A percentile compares a stretch with the other conserved stretches of the same genome.
Conservation (phyloP, 2,888 invertebrate species). For the Zele albiditarsus region DNA sequence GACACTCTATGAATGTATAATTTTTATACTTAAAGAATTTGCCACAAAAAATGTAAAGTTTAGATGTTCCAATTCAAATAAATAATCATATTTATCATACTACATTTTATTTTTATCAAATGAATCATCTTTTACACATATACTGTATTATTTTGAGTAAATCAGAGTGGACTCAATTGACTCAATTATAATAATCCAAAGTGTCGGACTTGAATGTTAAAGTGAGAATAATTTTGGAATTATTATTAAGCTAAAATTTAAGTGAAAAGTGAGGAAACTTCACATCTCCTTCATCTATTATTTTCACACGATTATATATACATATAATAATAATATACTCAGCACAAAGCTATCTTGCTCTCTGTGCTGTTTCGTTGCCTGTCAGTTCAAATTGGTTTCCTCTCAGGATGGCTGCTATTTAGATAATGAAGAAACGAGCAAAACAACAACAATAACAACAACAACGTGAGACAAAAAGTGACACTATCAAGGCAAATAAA, state of each 20-base stretch:
- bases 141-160: background rate
- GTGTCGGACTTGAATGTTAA: background rate
- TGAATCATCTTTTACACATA: too few relatives aligned
- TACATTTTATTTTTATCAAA: too few relatives aligned
- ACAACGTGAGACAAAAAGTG: background rate
- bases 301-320: background rate
- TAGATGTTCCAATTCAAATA: too few relatives aligned
- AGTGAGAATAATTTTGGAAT: background rate
- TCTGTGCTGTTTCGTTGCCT: background rate
- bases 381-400: slow-evolving; percentile 1
- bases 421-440: background rate
- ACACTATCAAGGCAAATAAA: background rate
- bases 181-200: background rate
- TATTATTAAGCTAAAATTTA: background rate
- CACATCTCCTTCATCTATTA: background rate
- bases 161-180: background rate
- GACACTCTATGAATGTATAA: too few relatives aligned
- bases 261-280: background rate
- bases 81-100: too few relatives aligned
- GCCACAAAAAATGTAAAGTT: too few relatives aligned
- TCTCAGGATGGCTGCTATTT: background rate
- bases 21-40: too few relatives aligned
- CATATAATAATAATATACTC: background rate
- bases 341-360: background rate
- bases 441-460: slow-evolving; percentile 1